Conservation (phyloP, 2,888 invertebrate species). For the Scaptodrosophila latifasciaeformis region DNA sequence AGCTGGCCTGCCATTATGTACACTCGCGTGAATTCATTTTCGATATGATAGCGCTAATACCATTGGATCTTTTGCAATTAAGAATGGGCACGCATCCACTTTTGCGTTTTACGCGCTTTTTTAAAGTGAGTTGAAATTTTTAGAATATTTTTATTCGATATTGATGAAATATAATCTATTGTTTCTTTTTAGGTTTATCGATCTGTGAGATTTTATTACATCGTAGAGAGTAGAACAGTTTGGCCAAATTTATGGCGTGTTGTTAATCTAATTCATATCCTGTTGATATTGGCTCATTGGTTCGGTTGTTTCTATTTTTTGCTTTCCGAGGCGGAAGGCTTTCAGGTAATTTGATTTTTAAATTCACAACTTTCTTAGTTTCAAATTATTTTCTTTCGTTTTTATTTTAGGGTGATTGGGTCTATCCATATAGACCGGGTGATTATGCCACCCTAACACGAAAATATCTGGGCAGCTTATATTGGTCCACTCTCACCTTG, state of each 20-base stretch:
- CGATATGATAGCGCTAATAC: constrained; percentile 88
- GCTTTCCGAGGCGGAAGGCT: constrained; percentile 92
- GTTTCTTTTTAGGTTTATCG: constrained; percentile 83
- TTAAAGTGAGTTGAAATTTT: constrained; percentile 79
- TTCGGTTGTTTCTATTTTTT: constrained; percentile 98
- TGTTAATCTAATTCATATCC: constrained; percentile 94
- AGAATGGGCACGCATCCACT: constrained; percentile 89
- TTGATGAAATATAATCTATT: too few species aligned
- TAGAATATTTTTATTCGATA: neutral
- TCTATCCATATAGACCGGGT: constrained; percentile 89
- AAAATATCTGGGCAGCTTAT: constrained; percentile 94
- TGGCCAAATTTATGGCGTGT: constrained; percentile 98
- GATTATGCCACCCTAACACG: constrained; percentile 92
- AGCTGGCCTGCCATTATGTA: constrained; percentile 91
- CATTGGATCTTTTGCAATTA: constrained; percentile 91
- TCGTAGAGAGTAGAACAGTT: constrained; percentile 95
- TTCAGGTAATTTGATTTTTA: constrained; percentile 78
- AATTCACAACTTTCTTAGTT: neutral
- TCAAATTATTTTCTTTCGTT: neutral
- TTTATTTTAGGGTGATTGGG: constrained; percentile 85
- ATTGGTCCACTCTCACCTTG: constrained; percentile 96
- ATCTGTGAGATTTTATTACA: constrained; percentile 94
- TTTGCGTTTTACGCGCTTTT: constrained; percentile 90
- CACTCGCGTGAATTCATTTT: constrained; percentile 88
- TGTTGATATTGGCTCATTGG: constrained; percentile 96